Evolutionary conservation across 2,888 invertebrate genomes (phyloP).

Genomic region (Harpalus rufipes): DNA sequence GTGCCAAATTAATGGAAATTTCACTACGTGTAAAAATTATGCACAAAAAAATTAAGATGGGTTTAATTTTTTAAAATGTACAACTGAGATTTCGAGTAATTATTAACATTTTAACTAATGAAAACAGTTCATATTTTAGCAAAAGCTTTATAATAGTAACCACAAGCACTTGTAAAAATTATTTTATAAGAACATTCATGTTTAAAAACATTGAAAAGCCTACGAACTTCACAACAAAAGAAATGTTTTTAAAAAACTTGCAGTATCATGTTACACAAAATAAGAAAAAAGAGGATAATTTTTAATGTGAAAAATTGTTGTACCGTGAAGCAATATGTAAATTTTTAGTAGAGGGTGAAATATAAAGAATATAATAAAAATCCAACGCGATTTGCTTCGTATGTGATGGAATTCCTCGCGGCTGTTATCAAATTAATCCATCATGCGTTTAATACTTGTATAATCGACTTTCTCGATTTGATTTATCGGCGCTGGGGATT

Average conservation of each 20-base stretch:
- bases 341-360: background rate
- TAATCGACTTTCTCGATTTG: slow-evolving; percentile 61
- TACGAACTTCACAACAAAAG: background rate
- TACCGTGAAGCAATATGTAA: slow-evolving; percentile 11
- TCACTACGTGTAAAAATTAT: too few relatives aligned
- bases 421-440: slow-evolving; percentile 60
- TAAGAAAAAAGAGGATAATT: background rate
- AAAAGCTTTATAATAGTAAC: too few relatives aligned
- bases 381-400: background rate
- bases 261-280: background rate
- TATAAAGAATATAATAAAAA: background rate
- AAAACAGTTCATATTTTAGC: too few relatives aligned
- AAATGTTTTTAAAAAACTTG: background rate
- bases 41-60: too few relatives aligned
- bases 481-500: slow-evolving; percentile 60
- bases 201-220: too few relatives aligned
- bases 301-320: slow-evolving; percentile 1
- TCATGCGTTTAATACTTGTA: slow-evolving; percentile 61
- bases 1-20: too few relatives aligned
- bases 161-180: too few relatives aligned
- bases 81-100: too few relatives aligned
- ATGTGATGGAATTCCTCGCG: slow-evolving; percentile 4
- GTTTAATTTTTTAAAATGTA: too few relatives aligned
- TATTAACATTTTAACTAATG: too few relatives aligned
- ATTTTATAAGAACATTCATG: too few relatives aligned